Conservation (phyloP, 2,797 vertebrate species). For the Anas bahamensis region DNA sequence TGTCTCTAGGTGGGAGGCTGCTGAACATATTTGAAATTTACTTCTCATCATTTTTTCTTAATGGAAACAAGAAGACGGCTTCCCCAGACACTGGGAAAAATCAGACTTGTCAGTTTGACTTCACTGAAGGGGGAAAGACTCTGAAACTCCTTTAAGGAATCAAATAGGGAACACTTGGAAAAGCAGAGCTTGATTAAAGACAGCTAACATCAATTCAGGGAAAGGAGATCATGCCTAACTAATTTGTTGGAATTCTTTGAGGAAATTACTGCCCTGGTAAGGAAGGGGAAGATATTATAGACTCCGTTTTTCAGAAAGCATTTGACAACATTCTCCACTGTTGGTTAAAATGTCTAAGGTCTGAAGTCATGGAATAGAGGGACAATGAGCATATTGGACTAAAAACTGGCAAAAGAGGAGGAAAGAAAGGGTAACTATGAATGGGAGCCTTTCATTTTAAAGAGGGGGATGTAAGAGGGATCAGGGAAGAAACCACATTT, state of each 20-base stretch:
- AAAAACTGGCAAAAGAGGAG: slow-evolving; percentile 70
- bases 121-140: slow-evolving; percentile 48
- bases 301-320: slow-evolving; percentile 70
- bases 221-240: slow-evolving; percentile 79
- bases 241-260: slow-evolving; percentile 84
- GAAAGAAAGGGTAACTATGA: slow-evolving; percentile 69
- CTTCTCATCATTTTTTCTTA: background rate
- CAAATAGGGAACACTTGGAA: slow-evolving; percentile 80
- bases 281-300: slow-evolving; percentile 74
- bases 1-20: background rate
- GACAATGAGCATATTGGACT: slow-evolving; percentile 75
- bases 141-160: slow-evolving; percentile 70
- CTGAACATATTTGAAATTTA: slow-evolving; percentile 7
- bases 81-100: slow-evolving; percentile 40
- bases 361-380: slow-evolving; percentile 79
- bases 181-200: slow-evolving; percentile 83
- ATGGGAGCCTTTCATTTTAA: slow-evolving; percentile 66
- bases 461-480: slow-evolving; percentile 16
- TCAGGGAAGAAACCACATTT: slow-evolving; percentile 58
- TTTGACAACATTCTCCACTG: slow-evolving; percentile 77
- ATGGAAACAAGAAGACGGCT: background rate
- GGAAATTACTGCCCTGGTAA: slow-evolving; percentile 78
- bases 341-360: slow-evolving; percentile 79
- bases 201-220: slow-evolving; percentile 80
- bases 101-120: slow-evolving; percentile 54